Evolutionary conservation across 2,113 vertebrate species (phyloP), one percentile per base, ranked within the genome.

Genomic region (Gyps fulvus): DNA sequence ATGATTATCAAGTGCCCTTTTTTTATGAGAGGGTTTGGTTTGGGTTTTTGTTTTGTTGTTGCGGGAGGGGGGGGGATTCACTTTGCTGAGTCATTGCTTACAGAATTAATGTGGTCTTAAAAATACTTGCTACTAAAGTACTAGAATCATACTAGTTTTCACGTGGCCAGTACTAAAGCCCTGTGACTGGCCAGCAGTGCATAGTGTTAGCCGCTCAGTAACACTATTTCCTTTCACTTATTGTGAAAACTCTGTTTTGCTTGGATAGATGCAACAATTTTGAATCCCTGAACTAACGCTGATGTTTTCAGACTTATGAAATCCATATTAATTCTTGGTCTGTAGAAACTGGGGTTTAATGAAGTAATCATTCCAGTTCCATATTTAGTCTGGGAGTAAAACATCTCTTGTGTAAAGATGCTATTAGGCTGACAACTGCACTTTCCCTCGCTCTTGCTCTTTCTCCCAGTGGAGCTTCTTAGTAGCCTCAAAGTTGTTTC

Each of bases 161-260:
- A 97, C 49, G 5, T 57, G 73, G 97, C 89, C 94, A 95, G 79
- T 55, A 27, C 91, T 91, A 82, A 66, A 91, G 92, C 66, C 89
- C 93, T 78, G 83, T 36, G 2, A 70, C 40, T 59, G 92, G 58
- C 69, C 58, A 57, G 40, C 40, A n/a, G 47, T 13, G 16, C 72
- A 31, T 42, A 54, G 47, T 3, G 47, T 23, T 61, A 69, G 23
- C 84, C 0, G 0, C 81, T 91, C 94, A 95, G 85, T 88, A 94
- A 78, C 61, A 65, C 6, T 17, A 73, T 94, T 98, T 98, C 70
- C 57, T 97, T 96, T 97, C 96, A 89, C 92, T 97, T 95, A 72
- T 87, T 97, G 96, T 96, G 87, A 98, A 93, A 96, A 96, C 90
- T 90, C 96, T 97, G 85, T 98, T 98, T 98, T 97, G 72, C 92